Conservation (phyloP, 2,797 vertebrate genomes). For the Aplochiton taeniatus region DNA sequence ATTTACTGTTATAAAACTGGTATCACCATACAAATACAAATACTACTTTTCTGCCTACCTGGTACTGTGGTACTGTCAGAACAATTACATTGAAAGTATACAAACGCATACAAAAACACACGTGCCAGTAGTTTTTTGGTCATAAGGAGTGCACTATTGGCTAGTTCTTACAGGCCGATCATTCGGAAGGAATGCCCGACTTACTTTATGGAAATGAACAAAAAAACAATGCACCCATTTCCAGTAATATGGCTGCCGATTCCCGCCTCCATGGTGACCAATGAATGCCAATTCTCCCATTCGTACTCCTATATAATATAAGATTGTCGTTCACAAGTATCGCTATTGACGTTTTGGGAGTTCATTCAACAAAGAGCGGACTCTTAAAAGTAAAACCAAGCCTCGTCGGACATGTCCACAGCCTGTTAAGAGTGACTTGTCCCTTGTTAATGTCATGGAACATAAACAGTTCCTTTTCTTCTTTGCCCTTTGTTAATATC, state of each 20-base stretch:
- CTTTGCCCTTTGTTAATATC: not conserved
- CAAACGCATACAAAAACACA: no score
- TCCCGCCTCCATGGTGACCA: not conserved
- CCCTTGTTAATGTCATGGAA: not conserved
- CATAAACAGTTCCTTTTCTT: not conserved
- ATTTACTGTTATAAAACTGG: no score
- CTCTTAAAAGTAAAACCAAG: not conserved
- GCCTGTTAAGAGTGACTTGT: not conserved
- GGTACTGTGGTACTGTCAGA: no score
- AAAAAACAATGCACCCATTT: not conserved
- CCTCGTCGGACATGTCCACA: not conserved
- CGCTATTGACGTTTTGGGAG: not conserved
- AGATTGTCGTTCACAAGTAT: not conserved
- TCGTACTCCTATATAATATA: not conserved
- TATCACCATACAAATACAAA: no score
- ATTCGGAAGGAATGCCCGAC: conserved; percentile 25
- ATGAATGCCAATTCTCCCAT: not conserved
- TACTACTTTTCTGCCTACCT: no score
- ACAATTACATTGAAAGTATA: no score
- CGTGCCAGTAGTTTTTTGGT: not conserved
- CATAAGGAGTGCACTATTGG: not conserved
- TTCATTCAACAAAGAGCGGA: not conserved
- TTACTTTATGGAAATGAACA: conserved; percentile 12
- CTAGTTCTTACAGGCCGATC: conserved; percentile 6
- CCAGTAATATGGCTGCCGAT: not conserved